Evolutionary conservation across 2,113 vertebrate genomes (phyloP).

Genomic region (Marcusenius ussheri): DNA sequence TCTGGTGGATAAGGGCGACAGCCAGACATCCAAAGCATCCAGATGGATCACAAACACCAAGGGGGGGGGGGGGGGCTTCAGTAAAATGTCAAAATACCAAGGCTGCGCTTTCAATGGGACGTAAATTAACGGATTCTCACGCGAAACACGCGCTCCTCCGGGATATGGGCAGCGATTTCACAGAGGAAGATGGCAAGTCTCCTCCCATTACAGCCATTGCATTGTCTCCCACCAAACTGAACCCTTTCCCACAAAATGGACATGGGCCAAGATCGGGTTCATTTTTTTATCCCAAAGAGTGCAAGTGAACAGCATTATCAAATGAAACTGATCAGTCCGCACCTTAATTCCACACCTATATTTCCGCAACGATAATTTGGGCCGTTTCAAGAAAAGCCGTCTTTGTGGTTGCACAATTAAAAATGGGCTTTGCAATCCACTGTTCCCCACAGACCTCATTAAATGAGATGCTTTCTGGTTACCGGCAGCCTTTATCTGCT

Average conservation of each 20-base stretch:
- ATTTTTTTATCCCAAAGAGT: not conserved
- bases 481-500: not conserved
- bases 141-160: not conserved
- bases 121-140: not conserved
- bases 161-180: not conserved
- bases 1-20: not conserved
- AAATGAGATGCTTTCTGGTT: not conserved
- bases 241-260: not conserved
- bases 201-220: not conserved
- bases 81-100: not conserved
- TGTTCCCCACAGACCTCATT: slow-evolving; percentile 7
- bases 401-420: not conserved
- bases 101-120: not conserved
- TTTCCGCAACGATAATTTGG: not conserved
- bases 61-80: not conserved
- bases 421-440: not conserved
- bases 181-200: not conserved
- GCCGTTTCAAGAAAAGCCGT: not conserved
- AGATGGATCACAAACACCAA: not conserved
- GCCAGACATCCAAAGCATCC: not conserved
- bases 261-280: not conserved
- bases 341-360: not conserved
- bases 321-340: not conserved
- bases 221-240: not conserved
- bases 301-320: not conserved